Evolutionary conservation across 1,140 invertebrate genomes (phyloP).

Genomic region (Sminthurides bifidus): DNA sequence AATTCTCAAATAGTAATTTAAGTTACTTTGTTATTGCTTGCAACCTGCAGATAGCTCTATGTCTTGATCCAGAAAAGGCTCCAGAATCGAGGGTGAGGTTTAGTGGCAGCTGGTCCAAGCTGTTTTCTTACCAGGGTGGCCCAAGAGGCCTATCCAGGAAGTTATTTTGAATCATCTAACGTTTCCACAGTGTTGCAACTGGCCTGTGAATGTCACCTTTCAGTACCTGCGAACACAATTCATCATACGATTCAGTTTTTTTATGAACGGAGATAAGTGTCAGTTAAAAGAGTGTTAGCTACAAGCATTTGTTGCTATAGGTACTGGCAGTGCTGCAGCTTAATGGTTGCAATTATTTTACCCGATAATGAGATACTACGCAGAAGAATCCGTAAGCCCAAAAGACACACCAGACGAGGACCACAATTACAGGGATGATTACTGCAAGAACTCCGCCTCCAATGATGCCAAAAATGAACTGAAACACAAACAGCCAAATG

Average conservation of each 20-base stretch:
- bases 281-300: background rate
- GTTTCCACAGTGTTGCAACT: slow-evolving; percentile 15
- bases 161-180: background rate
- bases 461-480: slow-evolving; percentile 29
- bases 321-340: background rate
- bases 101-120: no score
- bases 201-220: slow-evolving; percentile 31
- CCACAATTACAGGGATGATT: slow-evolving; percentile 26
- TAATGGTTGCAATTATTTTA: slow-evolving; percentile 13
- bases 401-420: slow-evolving; percentile 28
- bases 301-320: background rate
- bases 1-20: no score
- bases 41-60: no score
- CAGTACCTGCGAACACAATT: slow-evolving; percentile 19
- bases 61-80: no score
- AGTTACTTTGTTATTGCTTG: no score
- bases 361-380: slow-evolving; percentile 29
- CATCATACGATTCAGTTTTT: background rate
- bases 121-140: no score
- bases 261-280: background rate
- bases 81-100: no score
- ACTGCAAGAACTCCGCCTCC: slow-evolving; percentile 12
- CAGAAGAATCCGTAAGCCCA: slow-evolving; percentile 31
- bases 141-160: no score
- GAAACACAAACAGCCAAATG: background rate